A percentile compares a stretch with the other conserved stretches of the same genome.
Evolutionary conservation across 2,797 vertebrate genomes (phyloP).

Genomic region (Eulemur coronatus): DNA sequence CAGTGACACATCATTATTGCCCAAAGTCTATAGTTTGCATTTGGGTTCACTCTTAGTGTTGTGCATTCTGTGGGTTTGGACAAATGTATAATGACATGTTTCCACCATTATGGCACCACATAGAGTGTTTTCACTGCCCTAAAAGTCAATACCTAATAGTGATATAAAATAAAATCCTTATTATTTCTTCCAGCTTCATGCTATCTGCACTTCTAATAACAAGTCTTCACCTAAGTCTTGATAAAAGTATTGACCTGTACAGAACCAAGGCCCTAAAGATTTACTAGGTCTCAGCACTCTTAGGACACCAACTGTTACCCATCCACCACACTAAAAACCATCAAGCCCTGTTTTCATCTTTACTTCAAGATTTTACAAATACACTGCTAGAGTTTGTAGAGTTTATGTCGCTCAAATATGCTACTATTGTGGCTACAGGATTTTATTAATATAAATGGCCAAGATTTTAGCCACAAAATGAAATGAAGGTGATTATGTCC

Average conservation of each 20-base stretch:
- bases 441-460: neutral
- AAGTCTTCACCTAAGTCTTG: neutral
- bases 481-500: neutral
- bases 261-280: neutral
- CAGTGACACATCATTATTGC: neutral
- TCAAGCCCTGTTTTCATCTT: neutral
- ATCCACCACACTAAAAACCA: neutral
- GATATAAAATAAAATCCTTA: neutral
- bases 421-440: neutral
- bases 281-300: neutral
- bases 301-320: neutral
- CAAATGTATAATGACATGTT: neutral
- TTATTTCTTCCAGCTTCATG: neutral
- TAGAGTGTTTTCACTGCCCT: neutral
- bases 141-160: neutral
- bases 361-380: neutral
- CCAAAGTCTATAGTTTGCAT: neutral
- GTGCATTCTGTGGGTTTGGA: neutral
- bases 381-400: neutral
- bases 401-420: neutral
- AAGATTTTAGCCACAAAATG: neutral
- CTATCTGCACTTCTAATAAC: neutral
- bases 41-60: neutral
- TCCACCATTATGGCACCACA: neutral
- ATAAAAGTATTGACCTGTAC: neutral